Percentiles rank a stretch among this genome's conserved stretches.
These are phyloP conservation scores for Dendroctonus valens DNA, from an alignment of 1,140 invertebrate genomes.

Conservation along the genomic window DNA sequence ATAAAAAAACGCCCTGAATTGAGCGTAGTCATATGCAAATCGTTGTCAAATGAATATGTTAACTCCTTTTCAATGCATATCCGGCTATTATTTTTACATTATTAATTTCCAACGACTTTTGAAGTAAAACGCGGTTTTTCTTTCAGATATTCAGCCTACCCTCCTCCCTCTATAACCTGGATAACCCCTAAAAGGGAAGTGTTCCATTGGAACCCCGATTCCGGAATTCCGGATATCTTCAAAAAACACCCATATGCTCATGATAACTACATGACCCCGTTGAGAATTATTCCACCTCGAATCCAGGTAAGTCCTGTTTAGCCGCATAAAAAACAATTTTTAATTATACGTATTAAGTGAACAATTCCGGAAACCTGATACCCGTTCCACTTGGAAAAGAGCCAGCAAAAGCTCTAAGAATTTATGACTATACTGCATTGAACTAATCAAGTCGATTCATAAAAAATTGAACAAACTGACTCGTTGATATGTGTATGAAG, in stretches of 20 bases:
- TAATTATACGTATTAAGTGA: neutral
- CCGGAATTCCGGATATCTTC: conserved; percentile 61
- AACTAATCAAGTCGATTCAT: neutral
- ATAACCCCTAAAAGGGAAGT: conserved; percentile 70
- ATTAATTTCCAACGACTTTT: neutral
- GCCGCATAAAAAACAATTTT: conserved; percentile 2
- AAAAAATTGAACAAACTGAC: neutral
- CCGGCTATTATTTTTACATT: no score
- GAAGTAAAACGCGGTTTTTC: neutral
- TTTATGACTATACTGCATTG: neutral
- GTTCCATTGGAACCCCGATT: conserved; percentile 73
- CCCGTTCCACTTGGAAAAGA: neutral
- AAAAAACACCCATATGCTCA: conserved; percentile 64
- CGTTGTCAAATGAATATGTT: no score
- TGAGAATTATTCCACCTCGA: conserved; percentile 54
- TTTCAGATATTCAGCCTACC: conserved; percentile 66
- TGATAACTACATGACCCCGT: conserved; percentile 52
- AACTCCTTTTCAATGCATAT: no score
- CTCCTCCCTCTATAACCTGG: conserved; percentile 80
- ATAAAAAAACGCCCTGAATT: no score
- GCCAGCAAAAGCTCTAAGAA: neutral
- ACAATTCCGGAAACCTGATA: neutral
- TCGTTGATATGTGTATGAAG: neutral
- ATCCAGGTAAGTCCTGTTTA: conserved; percentile 41
- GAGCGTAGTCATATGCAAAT: no score